These are phyloP conservation scores for Tipula unca DNA, from an alignment of 2,888 invertebrate genomes.

Conservation along the genomic window DNA sequence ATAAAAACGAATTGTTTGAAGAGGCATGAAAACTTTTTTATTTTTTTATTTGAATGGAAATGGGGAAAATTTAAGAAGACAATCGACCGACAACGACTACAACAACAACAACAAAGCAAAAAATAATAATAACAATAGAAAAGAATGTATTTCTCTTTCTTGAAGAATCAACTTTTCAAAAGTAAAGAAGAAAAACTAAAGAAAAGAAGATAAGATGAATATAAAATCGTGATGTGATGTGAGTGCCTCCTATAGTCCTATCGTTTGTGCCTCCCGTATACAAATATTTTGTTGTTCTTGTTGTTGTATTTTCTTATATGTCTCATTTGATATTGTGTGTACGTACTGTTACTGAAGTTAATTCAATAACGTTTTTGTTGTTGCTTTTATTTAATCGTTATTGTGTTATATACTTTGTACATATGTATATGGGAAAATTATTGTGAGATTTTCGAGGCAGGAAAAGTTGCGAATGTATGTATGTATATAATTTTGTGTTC, in stretches of 20 bases:
- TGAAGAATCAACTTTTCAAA: not conserved
- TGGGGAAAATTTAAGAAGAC: not conserved
- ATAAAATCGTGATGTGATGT: not conserved
- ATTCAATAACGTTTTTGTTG: not conserved
- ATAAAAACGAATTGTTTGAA: slow-evolving; percentile 8
- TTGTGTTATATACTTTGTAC: too few relatives aligned
- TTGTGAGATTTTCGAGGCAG: not conserved
- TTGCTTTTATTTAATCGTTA: not conserved
- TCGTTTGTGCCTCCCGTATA: not conserved
- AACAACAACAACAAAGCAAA: not conserved
- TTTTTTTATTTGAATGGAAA: not conserved
- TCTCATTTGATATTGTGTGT: not conserved
- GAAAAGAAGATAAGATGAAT: not conserved
- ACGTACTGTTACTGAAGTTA: not conserved
- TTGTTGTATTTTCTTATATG: slow-evolving; percentile 3
- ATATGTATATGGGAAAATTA: not conserved
- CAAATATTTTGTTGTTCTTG: not conserved
- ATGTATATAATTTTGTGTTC: not conserved
- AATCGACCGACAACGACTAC: not conserved
- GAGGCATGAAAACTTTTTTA: not conserved
- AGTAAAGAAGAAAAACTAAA: not conserved
- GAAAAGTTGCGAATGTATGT: not conserved
- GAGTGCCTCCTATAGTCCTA: not conserved
- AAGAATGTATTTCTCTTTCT: slow-evolving; percentile 8
- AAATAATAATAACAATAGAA: not conserved